phyloP scores from a whole-genome alignment of 2,113 vertebrate genomes.

The Bujurquina vittata region DNA sequence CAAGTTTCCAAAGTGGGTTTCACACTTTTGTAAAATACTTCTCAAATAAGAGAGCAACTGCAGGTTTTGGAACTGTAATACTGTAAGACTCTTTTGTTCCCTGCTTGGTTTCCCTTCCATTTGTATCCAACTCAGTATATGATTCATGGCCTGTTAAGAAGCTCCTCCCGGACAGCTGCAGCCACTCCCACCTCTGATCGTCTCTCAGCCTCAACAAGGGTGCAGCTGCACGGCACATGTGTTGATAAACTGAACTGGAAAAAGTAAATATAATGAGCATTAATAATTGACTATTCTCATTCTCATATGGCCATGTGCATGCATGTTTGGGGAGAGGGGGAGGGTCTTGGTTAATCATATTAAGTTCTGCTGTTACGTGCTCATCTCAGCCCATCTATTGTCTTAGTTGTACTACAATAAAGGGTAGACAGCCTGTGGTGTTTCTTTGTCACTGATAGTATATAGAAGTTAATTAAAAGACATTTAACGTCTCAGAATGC shows the following conservation, averaged over 20 bases:
- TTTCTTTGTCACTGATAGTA: neutral
- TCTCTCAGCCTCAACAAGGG: neutral
- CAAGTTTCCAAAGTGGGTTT: constrained; percentile 41
- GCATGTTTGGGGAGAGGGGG: neutral
- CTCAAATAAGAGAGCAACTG: neutral
- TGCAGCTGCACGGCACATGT: constrained; percentile 47
- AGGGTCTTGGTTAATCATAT: neutral
- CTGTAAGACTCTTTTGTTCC: constrained; percentile 32
- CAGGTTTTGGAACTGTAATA: constrained; percentile 22
- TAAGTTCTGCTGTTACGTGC: neutral
- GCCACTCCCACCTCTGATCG: constrained; percentile 20
- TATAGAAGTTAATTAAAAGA: neutral
- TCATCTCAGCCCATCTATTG: neutral
- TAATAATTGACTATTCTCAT: constrained; percentile 16
- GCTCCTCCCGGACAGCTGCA: constrained; percentile 51
- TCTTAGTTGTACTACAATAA: neutral
- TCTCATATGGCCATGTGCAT: neutral
- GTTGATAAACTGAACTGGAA: constrained; percentile 18
- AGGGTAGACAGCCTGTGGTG: neutral
- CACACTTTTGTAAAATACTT: constrained; percentile 22
- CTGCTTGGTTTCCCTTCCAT: neutral
- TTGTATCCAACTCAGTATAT: constrained; percentile 1
- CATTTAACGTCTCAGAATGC: neutral
- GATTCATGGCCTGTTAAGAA: constrained; percentile 31
- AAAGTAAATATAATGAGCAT: constrained; percentile 28